Evolutionary conservation across 2,797 vertebrate genomes (phyloP), one percentile per base, ranked within the genome.

Genomic region (Nannoperca australis): DNA sequence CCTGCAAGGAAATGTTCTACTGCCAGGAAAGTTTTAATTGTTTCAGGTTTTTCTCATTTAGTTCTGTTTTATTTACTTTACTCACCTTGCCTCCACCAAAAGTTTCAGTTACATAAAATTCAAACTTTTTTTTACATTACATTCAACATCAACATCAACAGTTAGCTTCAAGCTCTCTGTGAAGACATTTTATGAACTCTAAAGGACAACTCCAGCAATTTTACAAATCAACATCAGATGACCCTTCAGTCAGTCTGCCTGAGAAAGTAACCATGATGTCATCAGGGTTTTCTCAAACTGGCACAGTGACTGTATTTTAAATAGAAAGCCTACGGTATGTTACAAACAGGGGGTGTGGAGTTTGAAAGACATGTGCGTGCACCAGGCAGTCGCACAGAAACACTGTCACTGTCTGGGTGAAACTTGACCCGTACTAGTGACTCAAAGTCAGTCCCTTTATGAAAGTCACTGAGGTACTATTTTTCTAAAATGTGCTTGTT

Each of bases 1-100:
- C 63, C 36, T 4, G 51, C 32, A 62, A 55, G 65, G 15, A 79
- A n/a, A 30, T 55, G n/a, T 63, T 34, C 38, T 17, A 3, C 69
- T 38, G 8, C 34, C 30, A 72, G 18, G 22, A 15, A 58, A 51
- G 53, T 55, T 74, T 80, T 1, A 47, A 50, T 65, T 62, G 22
- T 67, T 73, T 68, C 18, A 42, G 50, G 36, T 22, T 47, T 66
- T 20, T 34, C 38, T 58, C n/a, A 47, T 64, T 54, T 68, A 8
- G 4, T 30, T 51, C 8, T 60, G 11, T 22, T 69, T 58, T 49
- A 38, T 55, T 68, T 7, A 13, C 1, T 51, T 79, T 34, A 51
- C 47, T 64, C n/a, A 24, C 9, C 8, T 1, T 8, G 22, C 56
- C 17, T 38, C 34, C 18, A 17, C 20, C 7, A 36, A 53, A 18